Percentiles rank a stretch among this genome's conserved stretches.
phyloP scores from a whole-genome alignment of 2,888 invertebrate species.

The Eupeodes latifasciatus region DNA sequence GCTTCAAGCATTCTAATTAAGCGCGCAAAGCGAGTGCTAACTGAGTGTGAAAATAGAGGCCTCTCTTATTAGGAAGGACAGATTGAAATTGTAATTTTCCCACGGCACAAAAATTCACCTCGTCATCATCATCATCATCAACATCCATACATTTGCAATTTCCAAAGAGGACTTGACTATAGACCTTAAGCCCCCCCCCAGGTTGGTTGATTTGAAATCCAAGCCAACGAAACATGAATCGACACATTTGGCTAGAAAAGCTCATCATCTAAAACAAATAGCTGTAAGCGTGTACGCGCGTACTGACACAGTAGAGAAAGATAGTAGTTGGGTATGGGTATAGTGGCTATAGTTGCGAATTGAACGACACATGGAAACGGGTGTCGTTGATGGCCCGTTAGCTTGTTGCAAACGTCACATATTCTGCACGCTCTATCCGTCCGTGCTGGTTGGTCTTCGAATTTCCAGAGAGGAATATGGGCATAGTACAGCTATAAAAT shows the following conservation, averaged over 20 bases:
- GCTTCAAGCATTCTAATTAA: conserved; percentile 64
- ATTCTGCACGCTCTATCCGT: conserved; percentile 44
- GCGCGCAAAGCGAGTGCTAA: conserved; percentile 42
- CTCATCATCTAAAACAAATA: conserved; percentile 40
- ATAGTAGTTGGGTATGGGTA: conserved; percentile 11
- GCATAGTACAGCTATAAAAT: conserved; percentile 11
- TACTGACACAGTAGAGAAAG: background rate
- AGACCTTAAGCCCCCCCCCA: background rate
- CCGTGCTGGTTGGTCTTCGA: conserved; percentile 1
- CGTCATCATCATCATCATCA: background rate
- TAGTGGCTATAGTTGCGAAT: background rate
- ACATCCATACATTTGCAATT: background rate
- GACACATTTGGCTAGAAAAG: conserved; percentile 52
- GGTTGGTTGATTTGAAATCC: background rate
- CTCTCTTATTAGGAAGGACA: conserved; percentile 5
- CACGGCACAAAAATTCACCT: conserved; percentile 54
- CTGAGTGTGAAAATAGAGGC: conserved; percentile 56
- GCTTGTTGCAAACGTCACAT: conserved; percentile 45
- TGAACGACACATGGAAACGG: conserved; percentile 54
- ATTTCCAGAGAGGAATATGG: background rate
- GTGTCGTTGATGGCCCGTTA: conserved; percentile 46
- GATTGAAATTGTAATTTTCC: conserved; percentile 57
- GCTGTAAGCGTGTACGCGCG: background rate
- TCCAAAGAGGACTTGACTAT: conserved; percentile 14
- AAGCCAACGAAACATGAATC: conserved; percentile 19